Evolutionary conservation across 2,113 vertebrate species (phyloP).

Genomic region (Mesocricetus auratus): DNA sequence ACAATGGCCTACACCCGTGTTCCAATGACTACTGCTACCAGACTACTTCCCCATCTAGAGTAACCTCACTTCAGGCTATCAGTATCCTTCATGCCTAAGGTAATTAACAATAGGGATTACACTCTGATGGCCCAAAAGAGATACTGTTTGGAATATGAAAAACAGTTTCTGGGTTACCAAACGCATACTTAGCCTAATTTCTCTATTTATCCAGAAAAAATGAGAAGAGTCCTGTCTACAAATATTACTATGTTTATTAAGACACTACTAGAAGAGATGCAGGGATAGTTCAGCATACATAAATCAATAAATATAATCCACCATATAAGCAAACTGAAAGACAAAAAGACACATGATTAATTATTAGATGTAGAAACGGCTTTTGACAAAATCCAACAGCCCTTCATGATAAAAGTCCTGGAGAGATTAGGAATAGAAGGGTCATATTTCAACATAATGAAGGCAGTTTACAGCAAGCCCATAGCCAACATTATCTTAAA

Average conservation of each 20-base stretch:
- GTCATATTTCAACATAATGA: not conserved
- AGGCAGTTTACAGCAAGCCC: not conserved
- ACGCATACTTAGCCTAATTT: not conserved
- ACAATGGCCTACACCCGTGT: not conserved
- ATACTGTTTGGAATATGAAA: not conserved
- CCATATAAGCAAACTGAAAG: not conserved
- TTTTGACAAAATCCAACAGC: not conserved
- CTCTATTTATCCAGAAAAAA: slow-evolving; percentile 28
- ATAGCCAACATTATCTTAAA: not conserved
- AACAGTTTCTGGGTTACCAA: not conserved
- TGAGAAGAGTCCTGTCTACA: not conserved
- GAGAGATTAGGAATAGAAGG: not conserved
- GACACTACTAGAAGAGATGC: not conserved
- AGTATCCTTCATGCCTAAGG: not conserved
- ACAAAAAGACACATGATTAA: not conserved
- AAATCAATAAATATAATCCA: not conserved
- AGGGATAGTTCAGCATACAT: not conserved
- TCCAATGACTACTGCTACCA: not conserved
- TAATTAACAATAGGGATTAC: not conserved
- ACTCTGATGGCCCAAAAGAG: not conserved
- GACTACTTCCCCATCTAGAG: not conserved
- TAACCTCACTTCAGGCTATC: not conserved
- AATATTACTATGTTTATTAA: slow-evolving; percentile 26
- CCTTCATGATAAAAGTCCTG: not conserved
- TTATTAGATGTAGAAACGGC: not conserved